These are phyloP conservation scores for Agrilus biguttatus DNA, from an alignment of 2,888 invertebrate genomes.

Conservation along the genomic window DNA sequence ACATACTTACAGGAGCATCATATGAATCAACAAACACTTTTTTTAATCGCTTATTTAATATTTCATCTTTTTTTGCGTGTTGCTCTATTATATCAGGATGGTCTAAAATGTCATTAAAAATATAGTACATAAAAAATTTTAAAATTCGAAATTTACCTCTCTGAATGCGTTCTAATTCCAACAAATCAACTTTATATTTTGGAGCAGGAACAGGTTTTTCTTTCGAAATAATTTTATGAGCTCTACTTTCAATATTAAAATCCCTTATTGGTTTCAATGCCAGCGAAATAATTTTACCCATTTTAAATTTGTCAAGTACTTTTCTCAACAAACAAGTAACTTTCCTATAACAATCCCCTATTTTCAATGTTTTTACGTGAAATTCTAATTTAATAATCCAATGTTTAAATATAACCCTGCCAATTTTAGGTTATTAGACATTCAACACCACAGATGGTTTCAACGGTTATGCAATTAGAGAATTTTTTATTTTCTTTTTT, in stretches of 20 bases:
- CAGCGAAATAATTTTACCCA: constrained; percentile 52
- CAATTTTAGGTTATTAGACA: too few species aligned
- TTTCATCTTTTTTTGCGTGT: constrained; percentile 44
- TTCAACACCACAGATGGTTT: too few species aligned
- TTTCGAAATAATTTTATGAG: constrained; percentile 51
- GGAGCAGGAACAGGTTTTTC: constrained; percentile 54
- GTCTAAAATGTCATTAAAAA: constrained; percentile 24
- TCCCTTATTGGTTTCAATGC: constrained; percentile 45
- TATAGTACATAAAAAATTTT: not conserved
- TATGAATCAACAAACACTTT: constrained; percentile 59
- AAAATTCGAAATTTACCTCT: constrained; percentile 28
- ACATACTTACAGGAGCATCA: constrained; percentile 25
- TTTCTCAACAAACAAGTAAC: not conserved
- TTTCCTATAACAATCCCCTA: not conserved
- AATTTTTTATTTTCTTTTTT: too few species aligned
- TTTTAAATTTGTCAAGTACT: constrained; percentile 19
- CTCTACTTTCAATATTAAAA: constrained; percentile 64
- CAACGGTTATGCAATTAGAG: too few species aligned
- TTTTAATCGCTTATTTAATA: constrained; percentile 49
- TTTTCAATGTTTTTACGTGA: not conserved
- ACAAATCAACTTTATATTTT: constrained; percentile 41
- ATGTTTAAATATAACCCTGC: too few species aligned
- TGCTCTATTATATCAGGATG: constrained; percentile 47
- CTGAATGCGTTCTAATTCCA: constrained; percentile 47
- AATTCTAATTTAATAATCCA: too few species aligned